Percentiles rank a stretch among this genome's conserved stretches.
phyloP scores from a whole-genome alignment of 2,888 invertebrate species.

The Dasysyrphus tricinctus region DNA sequence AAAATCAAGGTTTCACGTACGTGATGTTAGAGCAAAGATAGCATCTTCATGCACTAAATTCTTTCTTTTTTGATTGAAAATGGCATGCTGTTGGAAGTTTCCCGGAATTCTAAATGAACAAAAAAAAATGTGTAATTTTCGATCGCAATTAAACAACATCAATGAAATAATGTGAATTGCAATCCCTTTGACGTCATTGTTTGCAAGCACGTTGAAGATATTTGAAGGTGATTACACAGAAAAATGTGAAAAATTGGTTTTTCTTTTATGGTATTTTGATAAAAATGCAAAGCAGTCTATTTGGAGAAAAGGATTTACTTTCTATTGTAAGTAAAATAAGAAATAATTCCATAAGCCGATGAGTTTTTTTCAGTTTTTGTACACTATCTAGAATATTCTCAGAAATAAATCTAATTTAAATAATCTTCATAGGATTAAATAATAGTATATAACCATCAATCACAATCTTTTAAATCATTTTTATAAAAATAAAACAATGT shows the following conservation, averaged over 20 bases:
- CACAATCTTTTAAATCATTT: too few relatives aligned
- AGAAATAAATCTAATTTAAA: too few relatives aligned
- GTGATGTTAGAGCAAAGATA: conserved; percentile 55
- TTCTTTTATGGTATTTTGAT: not conserved
- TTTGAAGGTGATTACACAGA: not conserved
- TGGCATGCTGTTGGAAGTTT: conserved; percentile 23
- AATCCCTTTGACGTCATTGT: conserved; percentile 49
- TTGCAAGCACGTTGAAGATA: conserved; percentile 44
- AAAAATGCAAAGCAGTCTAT: not conserved
- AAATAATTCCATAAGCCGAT: too few relatives aligned
- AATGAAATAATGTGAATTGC: conserved; percentile 44
- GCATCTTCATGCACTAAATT: conserved; percentile 40
- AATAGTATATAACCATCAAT: too few relatives aligned
- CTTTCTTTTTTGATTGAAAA: conserved; percentile 3
- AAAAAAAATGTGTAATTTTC: conserved; percentile 20
- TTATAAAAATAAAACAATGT: too few relatives aligned
- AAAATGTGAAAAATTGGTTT: not conserved
- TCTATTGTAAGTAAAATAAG: not conserved
- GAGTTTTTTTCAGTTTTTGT: too few relatives aligned
- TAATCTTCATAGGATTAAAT: too few relatives aligned
- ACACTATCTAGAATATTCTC: too few relatives aligned
- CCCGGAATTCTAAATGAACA: conserved; percentile 21
- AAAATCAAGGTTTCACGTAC: conserved; percentile 30
- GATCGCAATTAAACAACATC: conserved; percentile 27
- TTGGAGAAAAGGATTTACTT: not conserved